A percentile compares a stretch with the other conserved stretches of the same genome.
These are phyloP conservation scores for Nemotelus pantherinus DNA, from an alignment of 2,888 invertebrate genomes.

Conservation along the genomic window DNA sequence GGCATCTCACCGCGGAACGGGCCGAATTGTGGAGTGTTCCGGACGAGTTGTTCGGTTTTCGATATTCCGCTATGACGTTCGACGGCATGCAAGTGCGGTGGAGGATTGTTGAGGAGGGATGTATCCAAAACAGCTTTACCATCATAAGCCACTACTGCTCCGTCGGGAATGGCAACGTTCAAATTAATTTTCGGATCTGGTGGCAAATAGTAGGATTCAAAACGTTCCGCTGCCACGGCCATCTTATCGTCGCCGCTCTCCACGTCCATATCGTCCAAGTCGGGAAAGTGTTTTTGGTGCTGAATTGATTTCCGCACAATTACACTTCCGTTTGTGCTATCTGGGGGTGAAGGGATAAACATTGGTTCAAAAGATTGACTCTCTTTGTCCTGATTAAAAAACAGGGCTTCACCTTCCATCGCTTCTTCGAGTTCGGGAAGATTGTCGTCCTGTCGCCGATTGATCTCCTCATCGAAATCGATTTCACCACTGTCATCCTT, in stretches of 20 bases:
- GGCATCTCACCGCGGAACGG: conserved; percentile 80
- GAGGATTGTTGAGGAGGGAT: conserved; percentile 69
- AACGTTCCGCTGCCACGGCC: conserved; percentile 76
- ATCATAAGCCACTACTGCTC: conserved; percentile 78
- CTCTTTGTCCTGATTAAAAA: conserved; percentile 65
- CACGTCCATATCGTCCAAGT: conserved; percentile 61
- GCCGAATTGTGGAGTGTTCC: conserved; percentile 76
- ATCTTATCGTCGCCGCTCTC: conserved; percentile 67
- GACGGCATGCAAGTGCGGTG: conserved; percentile 58
- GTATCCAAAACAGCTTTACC: conserved; percentile 78
- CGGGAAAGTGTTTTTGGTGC: conserved; percentile 61
- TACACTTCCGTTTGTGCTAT: conserved; percentile 67
- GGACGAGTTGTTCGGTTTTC: conserved; percentile 71
- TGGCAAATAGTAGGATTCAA: conserved; percentile 79
- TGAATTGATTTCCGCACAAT: conserved; percentile 56
- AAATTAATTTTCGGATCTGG: conserved; percentile 68
- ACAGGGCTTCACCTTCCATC: conserved; percentile 63
- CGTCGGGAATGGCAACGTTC: conserved; percentile 60
- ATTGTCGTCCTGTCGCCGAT: conserved; percentile 61
- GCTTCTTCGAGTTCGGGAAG: conserved; percentile 62
- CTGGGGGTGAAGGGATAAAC: conserved; percentile 82
- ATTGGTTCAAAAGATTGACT: conserved; percentile 77
- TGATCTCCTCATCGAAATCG: conserved; percentile 61
- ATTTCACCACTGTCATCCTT: conserved; percentile 66
- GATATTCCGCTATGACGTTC: conserved; percentile 59